Conservation (phyloP, 2,113 vertebrate genomes). For the Indicator indicator region DNA sequence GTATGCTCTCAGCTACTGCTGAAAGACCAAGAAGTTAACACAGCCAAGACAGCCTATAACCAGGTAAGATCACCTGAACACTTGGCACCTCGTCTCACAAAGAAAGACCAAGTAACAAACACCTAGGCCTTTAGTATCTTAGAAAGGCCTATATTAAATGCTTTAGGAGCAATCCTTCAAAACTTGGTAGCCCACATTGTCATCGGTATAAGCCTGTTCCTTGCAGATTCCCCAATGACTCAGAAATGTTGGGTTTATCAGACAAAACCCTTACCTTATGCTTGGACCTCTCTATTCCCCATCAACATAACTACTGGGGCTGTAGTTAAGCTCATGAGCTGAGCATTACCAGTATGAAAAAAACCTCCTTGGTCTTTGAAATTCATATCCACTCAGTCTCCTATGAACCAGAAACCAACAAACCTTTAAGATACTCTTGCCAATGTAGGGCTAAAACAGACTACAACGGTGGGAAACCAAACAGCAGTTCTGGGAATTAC, state of each 20-base stretch:
- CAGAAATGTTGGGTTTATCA: neutral
- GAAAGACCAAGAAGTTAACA: neutral
- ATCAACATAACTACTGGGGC: neutral
- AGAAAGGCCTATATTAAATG: neutral
- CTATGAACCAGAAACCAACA: neutral
- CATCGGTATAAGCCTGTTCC: neutral
- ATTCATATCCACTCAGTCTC: neutral
- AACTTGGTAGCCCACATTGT: neutral
- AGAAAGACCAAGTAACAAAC: neutral
- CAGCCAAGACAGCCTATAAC: neutral
- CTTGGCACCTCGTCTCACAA: neutral
- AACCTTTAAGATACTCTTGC: neutral
- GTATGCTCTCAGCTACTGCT: neutral
- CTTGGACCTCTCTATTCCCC: neutral
- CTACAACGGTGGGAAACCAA: neutral
- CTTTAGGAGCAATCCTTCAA: neutral
- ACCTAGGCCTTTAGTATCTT: neutral
- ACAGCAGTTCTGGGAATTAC: neutral
- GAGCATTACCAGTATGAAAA: neutral
- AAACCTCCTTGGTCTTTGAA: neutral
- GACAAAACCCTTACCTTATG: neutral
- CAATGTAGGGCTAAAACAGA: neutral
- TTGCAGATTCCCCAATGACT: neutral
- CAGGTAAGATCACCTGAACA: neutral
- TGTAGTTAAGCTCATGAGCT: accelerated